These are phyloP conservation scores for Calliopum simillimum DNA, from an alignment of 2,888 invertebrate species.

Conservation along the genomic window DNA sequence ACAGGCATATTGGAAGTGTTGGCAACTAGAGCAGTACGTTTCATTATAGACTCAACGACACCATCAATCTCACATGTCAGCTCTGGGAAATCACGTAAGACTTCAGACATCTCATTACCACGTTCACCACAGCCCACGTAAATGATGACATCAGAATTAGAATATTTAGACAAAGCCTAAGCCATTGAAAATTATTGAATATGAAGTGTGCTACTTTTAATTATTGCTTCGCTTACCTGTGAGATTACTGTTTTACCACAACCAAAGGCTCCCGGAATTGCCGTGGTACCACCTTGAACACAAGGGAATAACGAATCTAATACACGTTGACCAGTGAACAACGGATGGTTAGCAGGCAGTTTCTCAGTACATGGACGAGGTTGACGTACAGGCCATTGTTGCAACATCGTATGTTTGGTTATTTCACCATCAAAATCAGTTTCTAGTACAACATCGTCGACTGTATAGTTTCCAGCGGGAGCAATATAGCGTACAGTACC, in stretches of 20 bases:
- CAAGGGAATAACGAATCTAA: slow-evolving; percentile 98
- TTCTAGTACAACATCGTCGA: slow-evolving; percentile 92
- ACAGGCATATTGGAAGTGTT: slow-evolving; percentile 99
- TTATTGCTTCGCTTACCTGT: slow-evolving; percentile 69
- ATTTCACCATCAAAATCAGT: slow-evolving; percentile 97
- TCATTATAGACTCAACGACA: slow-evolving; percentile 97
- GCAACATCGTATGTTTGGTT: slow-evolving; percentile 91
- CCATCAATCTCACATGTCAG: slow-evolving; percentile 96
- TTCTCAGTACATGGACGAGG: slow-evolving; percentile 96
- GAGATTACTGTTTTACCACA: slow-evolving; percentile 82
- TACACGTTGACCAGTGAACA: slow-evolving; percentile 96
- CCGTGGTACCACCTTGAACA: slow-evolving; percentile 97
- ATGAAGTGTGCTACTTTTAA: background rate
- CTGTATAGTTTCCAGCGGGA: slow-evolving; percentile 89
- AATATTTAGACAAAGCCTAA: slow-evolving; percentile 93
- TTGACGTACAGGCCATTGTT: slow-evolving; percentile 98
- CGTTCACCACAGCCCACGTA: slow-evolving; percentile 99
- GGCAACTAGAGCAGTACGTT: slow-evolving; percentile 96
- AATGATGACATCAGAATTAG: slow-evolving; percentile 98
- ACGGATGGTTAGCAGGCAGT: slow-evolving; percentile 95
- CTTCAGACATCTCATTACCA: slow-evolving; percentile 99
- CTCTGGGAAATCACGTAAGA: slow-evolving; percentile 97
- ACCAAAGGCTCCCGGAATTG: slow-evolving; percentile 98
- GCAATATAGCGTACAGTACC: slow-evolving; percentile 96
- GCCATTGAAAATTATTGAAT: background rate